Percentiles rank a stretch among this genome's conserved stretches.
Evolutionary conservation across 2,113 vertebrate genomes (phyloP).

Genomic region (Mellivora capensis): DNA sequence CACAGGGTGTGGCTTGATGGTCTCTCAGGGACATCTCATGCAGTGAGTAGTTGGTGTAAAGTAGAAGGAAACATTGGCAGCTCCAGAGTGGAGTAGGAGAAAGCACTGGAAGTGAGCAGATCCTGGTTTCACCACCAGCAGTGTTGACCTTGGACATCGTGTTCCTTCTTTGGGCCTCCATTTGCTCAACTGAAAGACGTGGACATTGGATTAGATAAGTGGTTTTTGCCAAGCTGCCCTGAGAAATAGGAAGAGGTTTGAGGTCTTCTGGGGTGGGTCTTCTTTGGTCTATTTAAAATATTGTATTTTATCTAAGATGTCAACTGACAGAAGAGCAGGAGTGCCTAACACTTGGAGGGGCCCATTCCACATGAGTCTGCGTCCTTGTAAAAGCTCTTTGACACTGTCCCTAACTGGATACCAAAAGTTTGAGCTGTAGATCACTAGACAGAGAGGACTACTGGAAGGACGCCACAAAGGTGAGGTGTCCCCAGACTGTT

Average conservation of each 20-base stretch:
- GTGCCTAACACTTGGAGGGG: too few relatives aligned
- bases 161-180: background rate
- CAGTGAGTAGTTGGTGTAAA: background rate
- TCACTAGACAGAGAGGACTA: background rate
- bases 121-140: background rate
- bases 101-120: background rate
- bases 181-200: background rate
- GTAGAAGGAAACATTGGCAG: fast-evolving
- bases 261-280: background rate
- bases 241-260: background rate
- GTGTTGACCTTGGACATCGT: background rate
- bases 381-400: background rate
- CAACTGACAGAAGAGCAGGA: background rate
- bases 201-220: background rate
- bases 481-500: background rate
- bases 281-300: background rate
- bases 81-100: background rate
- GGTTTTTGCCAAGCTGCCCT: background rate
- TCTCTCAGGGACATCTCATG: background rate
- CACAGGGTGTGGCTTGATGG: background rate
- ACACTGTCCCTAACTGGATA: background rate
- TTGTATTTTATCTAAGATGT: background rate
- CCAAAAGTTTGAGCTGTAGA: background rate
- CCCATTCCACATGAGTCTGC: background rate
- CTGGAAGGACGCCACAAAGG: background rate